Conservation (phyloP, 2,888 invertebrate genomes). For the Erebia epiphron region DNA sequence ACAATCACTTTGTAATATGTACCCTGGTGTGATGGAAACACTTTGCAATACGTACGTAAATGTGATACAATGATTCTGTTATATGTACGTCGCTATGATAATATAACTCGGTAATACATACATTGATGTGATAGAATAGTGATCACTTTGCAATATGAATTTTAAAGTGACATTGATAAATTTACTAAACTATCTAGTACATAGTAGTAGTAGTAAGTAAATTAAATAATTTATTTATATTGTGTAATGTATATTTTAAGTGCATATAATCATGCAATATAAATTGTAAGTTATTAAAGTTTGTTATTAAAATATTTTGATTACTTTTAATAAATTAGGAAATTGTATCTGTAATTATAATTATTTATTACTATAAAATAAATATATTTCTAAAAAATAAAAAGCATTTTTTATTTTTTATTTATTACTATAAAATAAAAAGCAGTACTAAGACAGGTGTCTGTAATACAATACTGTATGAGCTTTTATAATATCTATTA, state of each 20-base stretch:
- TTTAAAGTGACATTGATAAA: too few relatives aligned
- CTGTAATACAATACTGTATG: not conserved
- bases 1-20: not conserved
- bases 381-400: not conserved
- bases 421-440: not conserved
- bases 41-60: not conserved
- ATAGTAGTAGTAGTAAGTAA: not conserved
- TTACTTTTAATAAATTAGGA: not conserved
- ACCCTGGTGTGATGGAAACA: not conserved
- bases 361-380: not conserved
- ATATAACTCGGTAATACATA: too few relatives aligned
- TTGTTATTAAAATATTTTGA: not conserved
- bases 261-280: not conserved
- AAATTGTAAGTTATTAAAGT: not conserved
- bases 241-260: not conserved
- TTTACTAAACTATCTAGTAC: too few relatives aligned
- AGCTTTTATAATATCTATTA: not conserved
- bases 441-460: not conserved
- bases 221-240: not conserved
- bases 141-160: too few relatives aligned
- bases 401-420: slow-evolving; percentile 9
- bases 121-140: too few relatives aligned
- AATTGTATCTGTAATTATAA: slow-evolving; percentile 7
- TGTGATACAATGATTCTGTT: not conserved
- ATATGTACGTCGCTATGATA: not conserved